phyloP scores from a whole-genome alignment of 1,140 invertebrate genomes.

The Tigriopus japonicus region DNA sequence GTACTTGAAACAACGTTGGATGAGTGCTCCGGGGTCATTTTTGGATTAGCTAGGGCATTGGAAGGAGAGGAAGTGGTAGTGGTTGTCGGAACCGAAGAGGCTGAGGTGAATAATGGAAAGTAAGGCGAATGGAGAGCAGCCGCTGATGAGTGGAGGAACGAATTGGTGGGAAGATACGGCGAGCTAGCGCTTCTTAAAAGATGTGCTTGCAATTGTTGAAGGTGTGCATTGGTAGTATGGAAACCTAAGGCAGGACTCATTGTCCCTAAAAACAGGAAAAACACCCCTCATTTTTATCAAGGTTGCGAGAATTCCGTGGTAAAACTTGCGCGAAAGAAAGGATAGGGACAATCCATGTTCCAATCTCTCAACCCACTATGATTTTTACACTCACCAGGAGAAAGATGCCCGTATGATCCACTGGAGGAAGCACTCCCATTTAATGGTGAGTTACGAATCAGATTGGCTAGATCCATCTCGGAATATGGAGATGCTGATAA shows the following conservation, averaged over 20 bases:
- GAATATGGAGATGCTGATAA: neutral
- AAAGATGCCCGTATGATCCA: neutral
- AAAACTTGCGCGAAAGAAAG: too few species aligned
- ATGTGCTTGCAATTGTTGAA: neutral
- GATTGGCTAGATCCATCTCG: neutral
- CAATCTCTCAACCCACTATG: too few species aligned
- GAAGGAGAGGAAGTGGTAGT: neutral
- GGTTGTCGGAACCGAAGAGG: neutral
- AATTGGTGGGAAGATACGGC: neutral
- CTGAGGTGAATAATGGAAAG: too few species aligned
- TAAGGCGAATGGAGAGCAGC: neutral
- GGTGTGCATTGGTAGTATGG: neutral
- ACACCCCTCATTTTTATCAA: neutral
- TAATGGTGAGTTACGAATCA: neutral
- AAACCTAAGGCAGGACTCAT: neutral
- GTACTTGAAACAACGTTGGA: slow-evolving; percentile 22
- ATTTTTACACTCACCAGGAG: neutral
- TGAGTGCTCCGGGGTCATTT: slow-evolving; percentile 10
- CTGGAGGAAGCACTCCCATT: neutral
- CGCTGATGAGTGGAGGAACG: neutral
- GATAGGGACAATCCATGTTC: too few species aligned
- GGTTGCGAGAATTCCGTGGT: too few species aligned
- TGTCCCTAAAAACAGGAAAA: neutral
- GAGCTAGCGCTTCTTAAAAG: neutral
- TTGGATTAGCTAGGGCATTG: neutral